A percentile compares a stretch with the other conserved stretches of the same genome.
Conservation (phyloP, 2,113 vertebrate species). For the Syngnathus scovelli region DNA sequence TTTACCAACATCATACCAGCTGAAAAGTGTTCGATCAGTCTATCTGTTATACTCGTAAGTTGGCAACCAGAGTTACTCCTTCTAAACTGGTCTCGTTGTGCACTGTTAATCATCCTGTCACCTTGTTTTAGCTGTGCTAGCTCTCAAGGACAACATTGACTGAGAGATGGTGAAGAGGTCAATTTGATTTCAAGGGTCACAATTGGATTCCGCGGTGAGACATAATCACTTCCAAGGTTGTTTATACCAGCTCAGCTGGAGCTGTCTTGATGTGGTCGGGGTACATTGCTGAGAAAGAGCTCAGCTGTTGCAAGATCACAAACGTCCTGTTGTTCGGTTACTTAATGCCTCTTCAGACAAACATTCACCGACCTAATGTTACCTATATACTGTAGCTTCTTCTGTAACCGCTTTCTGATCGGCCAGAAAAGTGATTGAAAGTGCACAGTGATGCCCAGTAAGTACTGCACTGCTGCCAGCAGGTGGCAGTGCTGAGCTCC, state of each 20-base stretch:
- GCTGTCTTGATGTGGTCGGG: slow-evolving; percentile 47
- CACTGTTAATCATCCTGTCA: neutral
- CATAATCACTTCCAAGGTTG: slow-evolving; percentile 57
- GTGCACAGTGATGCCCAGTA: too few species aligned
- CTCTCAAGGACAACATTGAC: slow-evolving; percentile 48
- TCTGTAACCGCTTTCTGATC: too few species aligned
- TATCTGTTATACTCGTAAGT: too few species aligned
- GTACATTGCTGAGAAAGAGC: slow-evolving; percentile 56
- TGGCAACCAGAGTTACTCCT: too few species aligned
- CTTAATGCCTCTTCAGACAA: neutral
- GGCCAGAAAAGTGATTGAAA: too few species aligned
- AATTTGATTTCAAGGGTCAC: slow-evolving; percentile 58
- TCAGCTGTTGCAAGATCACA: slow-evolving; percentile 22
- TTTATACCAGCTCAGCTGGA: slow-evolving; percentile 46
- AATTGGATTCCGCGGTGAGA: slow-evolving; percentile 59
- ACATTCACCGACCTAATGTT: too few species aligned
- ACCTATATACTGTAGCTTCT: too few species aligned
- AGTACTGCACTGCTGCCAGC: too few species aligned
- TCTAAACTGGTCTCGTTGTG: neutral
- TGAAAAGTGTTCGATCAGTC: too few species aligned
- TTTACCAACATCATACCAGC: too few species aligned
- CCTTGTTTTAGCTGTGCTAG: neutral
- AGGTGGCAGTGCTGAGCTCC: too few species aligned
- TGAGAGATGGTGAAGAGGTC: slow-evolving; percentile 45
- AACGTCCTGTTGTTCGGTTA: slow-evolving; percentile 38